Evolutionary conservation across 2,797 vertebrate genomes (phyloP).

Genomic region (Myioborus miniatus): DNA sequence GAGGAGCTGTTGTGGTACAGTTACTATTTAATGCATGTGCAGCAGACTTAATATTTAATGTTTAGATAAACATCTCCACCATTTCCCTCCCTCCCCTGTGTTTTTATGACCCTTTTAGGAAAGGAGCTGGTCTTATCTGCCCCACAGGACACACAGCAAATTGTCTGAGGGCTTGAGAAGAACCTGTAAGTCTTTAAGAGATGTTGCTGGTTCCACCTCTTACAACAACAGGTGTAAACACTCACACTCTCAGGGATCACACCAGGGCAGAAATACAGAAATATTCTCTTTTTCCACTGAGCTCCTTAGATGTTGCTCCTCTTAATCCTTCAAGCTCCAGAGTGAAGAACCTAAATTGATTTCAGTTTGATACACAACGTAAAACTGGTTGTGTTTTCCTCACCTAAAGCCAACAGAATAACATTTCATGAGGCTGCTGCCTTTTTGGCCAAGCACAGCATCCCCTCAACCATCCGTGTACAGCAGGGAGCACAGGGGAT

Average conservation of each 20-base stretch:
- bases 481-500: fast-evolving
- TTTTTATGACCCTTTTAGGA: neutral
- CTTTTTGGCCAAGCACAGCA: neutral
- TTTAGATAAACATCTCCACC: neutral
- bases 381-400: neutral
- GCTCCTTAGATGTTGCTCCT: neutral
- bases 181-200: fast-evolving
- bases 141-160: neutral
- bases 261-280: neutral
- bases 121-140: neutral
- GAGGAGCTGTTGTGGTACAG: neutral
- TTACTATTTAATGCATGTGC: constrained; percentile 26
- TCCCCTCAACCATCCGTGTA: fast-evolving
- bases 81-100: fast-evolving
- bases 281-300: neutral
- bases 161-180: neutral
- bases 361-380: neutral
- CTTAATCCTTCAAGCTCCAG: neutral
- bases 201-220: neutral
- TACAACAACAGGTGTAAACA: neutral
- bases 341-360: neutral
- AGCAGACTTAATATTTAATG: constrained; percentile 12
- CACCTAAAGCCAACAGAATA: neutral
- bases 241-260: neutral
- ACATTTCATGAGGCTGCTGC: neutral